These are phyloP conservation scores for Sebastiscus tertius DNA, from an alignment of 2,797 vertebrate species.

Conservation along the genomic window DNA sequence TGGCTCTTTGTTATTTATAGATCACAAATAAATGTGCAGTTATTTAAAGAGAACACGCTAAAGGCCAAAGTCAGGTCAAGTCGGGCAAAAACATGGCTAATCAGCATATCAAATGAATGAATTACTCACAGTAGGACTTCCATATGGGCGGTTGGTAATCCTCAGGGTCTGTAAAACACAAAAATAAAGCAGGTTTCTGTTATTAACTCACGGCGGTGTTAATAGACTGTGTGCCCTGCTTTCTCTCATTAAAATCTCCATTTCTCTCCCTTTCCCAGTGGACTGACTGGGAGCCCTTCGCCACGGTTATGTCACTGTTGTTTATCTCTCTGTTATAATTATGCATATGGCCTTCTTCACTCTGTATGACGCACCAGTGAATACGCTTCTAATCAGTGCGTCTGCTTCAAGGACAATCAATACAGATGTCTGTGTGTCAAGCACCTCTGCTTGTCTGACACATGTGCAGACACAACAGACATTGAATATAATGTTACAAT, in stretches of 20 bases:
- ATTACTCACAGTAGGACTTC: conserved; percentile 98
- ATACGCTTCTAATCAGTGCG: conserved; percentile 51
- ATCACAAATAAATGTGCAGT: conserved; percentile 10
- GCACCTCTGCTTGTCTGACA: background rate
- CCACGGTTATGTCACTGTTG: conserved; percentile 39
- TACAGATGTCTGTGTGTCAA: conserved; percentile 29
- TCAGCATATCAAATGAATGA: conserved; percentile 14
- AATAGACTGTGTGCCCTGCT: conserved; percentile 31
- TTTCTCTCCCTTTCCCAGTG: conserved; percentile 23
- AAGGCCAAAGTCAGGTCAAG: conserved; percentile 17
- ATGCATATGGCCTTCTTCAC: conserved; percentile 49
- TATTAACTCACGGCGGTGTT: conserved; percentile 30
- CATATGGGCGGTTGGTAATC: conserved; percentile 99
- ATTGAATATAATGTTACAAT: background rate
- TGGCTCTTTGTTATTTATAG: conserved; percentile 26
- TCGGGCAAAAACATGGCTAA: background rate
- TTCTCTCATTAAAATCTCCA: conserved; percentile 51
- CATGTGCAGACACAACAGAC: background rate
- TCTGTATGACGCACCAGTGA: conserved; percentile 37
- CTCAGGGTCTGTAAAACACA: conserved; percentile 91
- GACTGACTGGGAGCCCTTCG: conserved; percentile 31
- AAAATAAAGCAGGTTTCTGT: conserved; percentile 47
- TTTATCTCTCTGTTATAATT: conserved; percentile 58
- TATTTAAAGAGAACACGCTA: conserved; percentile 8
- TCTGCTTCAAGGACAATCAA: conserved; percentile 60